A percentile compares a stretch with the other conserved stretches of the same genome.
phyloP scores from a whole-genome alignment of 1,140 invertebrate species.

The Sesamia nonagrioides region DNA sequence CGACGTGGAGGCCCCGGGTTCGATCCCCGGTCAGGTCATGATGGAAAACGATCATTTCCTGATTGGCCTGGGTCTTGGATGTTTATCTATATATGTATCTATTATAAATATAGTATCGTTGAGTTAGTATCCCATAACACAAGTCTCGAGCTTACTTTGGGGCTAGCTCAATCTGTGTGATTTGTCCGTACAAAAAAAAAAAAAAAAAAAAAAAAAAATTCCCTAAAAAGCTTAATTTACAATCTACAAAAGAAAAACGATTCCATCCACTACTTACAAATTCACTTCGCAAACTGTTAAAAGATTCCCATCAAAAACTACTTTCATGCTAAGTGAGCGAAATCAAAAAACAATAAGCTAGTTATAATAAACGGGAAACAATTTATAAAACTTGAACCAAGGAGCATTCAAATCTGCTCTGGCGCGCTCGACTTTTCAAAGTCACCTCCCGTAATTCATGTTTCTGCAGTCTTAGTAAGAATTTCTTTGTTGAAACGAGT shows the following conservation, averaged over 20 bases:
- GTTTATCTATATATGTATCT: too few relatives aligned
- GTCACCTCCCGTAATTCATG: conserved; percentile 60
- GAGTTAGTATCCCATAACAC: too few relatives aligned
- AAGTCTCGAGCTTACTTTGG: too few relatives aligned
- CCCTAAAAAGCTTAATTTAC: neutral
- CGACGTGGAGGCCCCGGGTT: too few relatives aligned
- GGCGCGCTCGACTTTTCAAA: conserved; percentile 60
- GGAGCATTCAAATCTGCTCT: conserved; percentile 60
- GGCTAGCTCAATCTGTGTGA: too few relatives aligned
- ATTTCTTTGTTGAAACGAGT: conserved; percentile 35
- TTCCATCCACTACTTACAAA: conserved; percentile 5
- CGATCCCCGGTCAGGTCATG: too few relatives aligned
- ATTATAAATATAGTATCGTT: too few relatives aligned
- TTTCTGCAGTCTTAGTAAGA: conserved; percentile 48
- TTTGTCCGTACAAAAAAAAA: too few relatives aligned
- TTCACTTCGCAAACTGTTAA: conserved; percentile 36
- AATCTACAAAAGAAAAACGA: conserved; percentile 23
- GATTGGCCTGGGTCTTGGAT: too few relatives aligned
- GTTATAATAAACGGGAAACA: conserved; percentile 49
- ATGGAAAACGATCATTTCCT: too few relatives aligned
- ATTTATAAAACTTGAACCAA: conserved; percentile 52
- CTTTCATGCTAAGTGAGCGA: conserved; percentile 34
- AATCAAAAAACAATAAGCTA: conserved; percentile 49
- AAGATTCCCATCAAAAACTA: conserved; percentile 41
- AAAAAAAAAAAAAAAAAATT: too few relatives aligned